These are phyloP conservation scores for Heliconius erato DNA, from an alignment of 2,888 invertebrate genomes.

Conservation along the genomic window DNA sequence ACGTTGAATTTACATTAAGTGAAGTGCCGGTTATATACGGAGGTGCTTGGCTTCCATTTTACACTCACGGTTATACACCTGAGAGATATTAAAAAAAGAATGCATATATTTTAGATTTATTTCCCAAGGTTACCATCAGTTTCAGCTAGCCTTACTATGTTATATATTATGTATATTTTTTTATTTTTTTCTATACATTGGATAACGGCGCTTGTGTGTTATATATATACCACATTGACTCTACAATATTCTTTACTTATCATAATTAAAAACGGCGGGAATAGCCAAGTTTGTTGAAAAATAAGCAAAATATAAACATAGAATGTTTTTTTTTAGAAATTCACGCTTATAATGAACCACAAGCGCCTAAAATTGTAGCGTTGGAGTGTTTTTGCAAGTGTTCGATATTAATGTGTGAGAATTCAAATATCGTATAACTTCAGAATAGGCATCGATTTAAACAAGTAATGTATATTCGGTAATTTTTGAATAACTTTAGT, in stretches of 20 bases:
- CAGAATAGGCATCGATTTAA: background rate
- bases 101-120: slow-evolving; percentile 71
- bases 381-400: slow-evolving; percentile 11
- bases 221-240: background rate
- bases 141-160: slow-evolving; percentile 81
- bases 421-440: slow-evolving; percentile 18
- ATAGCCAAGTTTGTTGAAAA: background rate
- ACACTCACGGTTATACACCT: slow-evolving; percentile 67
- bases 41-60: slow-evolving; percentile 52
- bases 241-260: background rate
- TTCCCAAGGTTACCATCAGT: slow-evolving; percentile 85
- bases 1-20: slow-evolving; percentile 6
- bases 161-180: slow-evolving; percentile 71
- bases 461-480: background rate
- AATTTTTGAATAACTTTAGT: background rate
- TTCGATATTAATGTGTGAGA: slow-evolving; percentile 8
- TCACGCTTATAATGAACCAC: slow-evolving; percentile 20
- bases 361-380: slow-evolving; percentile 42
- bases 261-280: background rate
- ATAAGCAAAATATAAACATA: background rate
- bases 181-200: slow-evolving; percentile 65
- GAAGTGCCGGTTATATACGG: slow-evolving; percentile 45
- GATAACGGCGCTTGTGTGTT: slow-evolving; percentile 72
- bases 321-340: background rate
- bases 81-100: slow-evolving; percentile 73